These are phyloP conservation scores for Pararge aegeria DNA, from an alignment of 1,140 invertebrate species.

Conservation along the genomic window DNA sequence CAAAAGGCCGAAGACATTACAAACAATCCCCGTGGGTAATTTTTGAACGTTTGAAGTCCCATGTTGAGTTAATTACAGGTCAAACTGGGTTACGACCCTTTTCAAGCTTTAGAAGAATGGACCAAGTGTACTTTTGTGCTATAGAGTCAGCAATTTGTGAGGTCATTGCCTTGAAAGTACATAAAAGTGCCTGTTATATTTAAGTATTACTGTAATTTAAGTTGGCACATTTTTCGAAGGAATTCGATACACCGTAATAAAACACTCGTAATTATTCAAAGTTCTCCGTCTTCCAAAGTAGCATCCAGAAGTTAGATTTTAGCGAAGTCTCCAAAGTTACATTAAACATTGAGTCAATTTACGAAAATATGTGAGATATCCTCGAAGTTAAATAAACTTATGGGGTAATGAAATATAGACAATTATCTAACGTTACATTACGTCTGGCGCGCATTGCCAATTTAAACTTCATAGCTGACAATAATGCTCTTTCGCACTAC, in stretches of 20 bases:
- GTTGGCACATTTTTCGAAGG: slow-evolving; percentile 3
- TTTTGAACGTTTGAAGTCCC: slow-evolving; percentile 34
- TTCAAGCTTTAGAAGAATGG: slow-evolving; percentile 27
- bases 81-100: slow-evolving; percentile 40
- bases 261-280: too few relatives aligned
- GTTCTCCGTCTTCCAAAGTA: too few relatives aligned
- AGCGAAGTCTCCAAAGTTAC: too few relatives aligned
- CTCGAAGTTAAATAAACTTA: too few relatives aligned
- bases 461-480: not conserved
- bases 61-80: slow-evolving; percentile 43
- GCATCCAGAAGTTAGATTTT: not conserved
- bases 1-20: slow-evolving; percentile 5
- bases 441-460: not conserved
- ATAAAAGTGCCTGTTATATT: slow-evolving; percentile 15
- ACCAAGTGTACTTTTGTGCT: slow-evolving; percentile 19
- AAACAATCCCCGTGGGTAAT: slow-evolving; percentile 33
- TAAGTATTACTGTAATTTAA: slow-evolving; percentile 25
- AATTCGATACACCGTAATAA: not conserved
- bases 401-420: not conserved
- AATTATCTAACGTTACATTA: not conserved
- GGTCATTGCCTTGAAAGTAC: slow-evolving; percentile 34
- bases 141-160: slow-evolving; percentile 25
- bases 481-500: not conserved
- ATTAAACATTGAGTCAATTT: too few relatives aligned
- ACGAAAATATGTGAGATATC: too few relatives aligned